phyloP scores from a whole-genome alignment of 1,140 invertebrate genomes.

The Drosophila nasuta region DNA sequence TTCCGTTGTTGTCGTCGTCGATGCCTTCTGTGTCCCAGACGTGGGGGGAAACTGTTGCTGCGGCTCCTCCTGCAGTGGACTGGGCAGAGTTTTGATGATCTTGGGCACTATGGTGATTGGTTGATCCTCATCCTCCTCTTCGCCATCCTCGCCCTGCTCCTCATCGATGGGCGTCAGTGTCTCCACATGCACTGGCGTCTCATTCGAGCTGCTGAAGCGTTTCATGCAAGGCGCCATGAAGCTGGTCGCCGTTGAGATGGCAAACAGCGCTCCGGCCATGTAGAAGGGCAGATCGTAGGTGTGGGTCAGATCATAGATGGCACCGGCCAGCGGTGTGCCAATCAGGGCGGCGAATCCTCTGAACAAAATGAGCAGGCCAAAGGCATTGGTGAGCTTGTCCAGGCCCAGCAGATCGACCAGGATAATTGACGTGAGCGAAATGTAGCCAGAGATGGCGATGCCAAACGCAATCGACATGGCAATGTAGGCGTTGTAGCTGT shows the following conservation, averaged over 20 bases:
- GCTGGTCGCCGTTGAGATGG: constrained; percentile 92
- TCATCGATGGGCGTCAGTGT: constrained; percentile 92
- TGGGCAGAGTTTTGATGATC: constrained; percentile 88
- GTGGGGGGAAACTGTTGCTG: constrained; percentile 59
- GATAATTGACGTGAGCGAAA: constrained; percentile 98
- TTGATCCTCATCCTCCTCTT: constrained; percentile 90
- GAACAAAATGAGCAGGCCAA: constrained; percentile 97
- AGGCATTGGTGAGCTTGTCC: constrained; percentile 98
- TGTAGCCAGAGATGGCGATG: constrained; percentile 97
- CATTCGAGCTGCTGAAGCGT: constrained; percentile 85
- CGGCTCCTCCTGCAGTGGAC: constrained; percentile 84
- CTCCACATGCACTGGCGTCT: constrained; percentile 88
- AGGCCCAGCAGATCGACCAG: constrained; percentile 97
- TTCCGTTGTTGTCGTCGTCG: constrained; percentile 63
- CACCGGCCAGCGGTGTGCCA: constrained; percentile 92
- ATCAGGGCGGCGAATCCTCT: constrained; percentile 96
- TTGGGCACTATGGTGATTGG: constrained; percentile 89
- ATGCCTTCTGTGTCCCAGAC: constrained; percentile 28
- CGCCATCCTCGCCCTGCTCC: constrained; percentile 91
- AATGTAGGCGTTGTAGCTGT: constrained; percentile 91
- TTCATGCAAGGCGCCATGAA: constrained; percentile 93
- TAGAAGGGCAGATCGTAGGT: constrained; percentile 96
- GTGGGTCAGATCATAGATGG: constrained; percentile 94
- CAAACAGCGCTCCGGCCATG: constrained; percentile 95
- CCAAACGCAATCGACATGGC: constrained; percentile 96